Evolutionary conservation across 30 jellyfish, hydroid and myxozoan species (phyloP).

Genomic region (Haliclystus octoradiatus): DNA sequence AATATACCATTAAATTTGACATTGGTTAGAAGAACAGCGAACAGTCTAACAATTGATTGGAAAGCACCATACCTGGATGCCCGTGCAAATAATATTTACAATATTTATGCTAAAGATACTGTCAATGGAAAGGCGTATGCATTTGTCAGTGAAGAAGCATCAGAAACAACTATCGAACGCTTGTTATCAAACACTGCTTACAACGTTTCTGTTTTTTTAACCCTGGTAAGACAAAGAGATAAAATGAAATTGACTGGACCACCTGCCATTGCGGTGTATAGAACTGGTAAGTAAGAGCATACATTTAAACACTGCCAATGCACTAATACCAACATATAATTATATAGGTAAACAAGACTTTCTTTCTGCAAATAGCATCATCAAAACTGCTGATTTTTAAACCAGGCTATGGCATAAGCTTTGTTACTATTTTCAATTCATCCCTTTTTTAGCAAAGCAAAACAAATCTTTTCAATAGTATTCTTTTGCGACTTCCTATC

Average conservation of each 20-base stretch:
- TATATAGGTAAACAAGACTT: no score
- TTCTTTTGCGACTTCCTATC: no score
- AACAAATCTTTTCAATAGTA: no score
- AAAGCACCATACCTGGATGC: neutral
- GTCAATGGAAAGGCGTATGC: neutral
- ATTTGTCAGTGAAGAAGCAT: neutral
- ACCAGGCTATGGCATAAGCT: no score
- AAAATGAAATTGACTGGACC: conserved; percentile 6
- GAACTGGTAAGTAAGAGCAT: conserved; percentile 10
- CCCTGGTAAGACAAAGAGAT: conserved; percentile 23
- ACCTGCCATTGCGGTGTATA: neutral
- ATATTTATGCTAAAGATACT: no score
- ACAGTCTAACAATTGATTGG: conserved; percentile 10
- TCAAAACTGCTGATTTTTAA: no score
- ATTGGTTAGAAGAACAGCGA: neutral
- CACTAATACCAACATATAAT: no score
- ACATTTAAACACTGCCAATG: no score
- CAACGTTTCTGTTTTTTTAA: conserved; percentile 10
- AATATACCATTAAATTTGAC: conserved; percentile 10
- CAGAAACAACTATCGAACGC: conserved; percentile 9
- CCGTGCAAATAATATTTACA: conserved; percentile 4
- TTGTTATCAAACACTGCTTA: conserved; percentile 20
- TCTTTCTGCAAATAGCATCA: no score
- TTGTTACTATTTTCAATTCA: no score
- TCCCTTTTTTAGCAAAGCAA: no score